These are phyloP conservation scores for Sphecodes monilicornis DNA, from an alignment of 2,888 invertebrate species.

Conservation along the genomic window DNA sequence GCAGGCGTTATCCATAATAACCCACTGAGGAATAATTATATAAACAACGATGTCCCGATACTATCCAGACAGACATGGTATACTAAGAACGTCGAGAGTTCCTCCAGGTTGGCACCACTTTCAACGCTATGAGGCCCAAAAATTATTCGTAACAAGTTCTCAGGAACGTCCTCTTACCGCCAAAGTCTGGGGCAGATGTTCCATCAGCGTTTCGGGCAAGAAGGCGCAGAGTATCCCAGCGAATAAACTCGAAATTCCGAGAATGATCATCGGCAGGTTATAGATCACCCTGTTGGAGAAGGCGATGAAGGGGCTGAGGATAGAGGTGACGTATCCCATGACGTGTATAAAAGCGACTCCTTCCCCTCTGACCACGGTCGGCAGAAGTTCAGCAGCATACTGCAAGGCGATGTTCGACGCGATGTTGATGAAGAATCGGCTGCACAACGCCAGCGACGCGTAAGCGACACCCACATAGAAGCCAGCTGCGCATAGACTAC, in stretches of 20 bases:
- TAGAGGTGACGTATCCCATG: conserved; percentile 93
- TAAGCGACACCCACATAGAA: conserved; percentile 88
- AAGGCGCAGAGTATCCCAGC: conserved; percentile 20
- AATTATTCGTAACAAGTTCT: neutral
- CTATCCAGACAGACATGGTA: too few relatives aligned
- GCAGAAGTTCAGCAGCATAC: conserved; percentile 93
- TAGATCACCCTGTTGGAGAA: conserved; percentile 90
- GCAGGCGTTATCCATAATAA: too few relatives aligned
- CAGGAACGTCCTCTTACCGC: conserved; percentile 17
- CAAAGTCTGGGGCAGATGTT: conserved; percentile 51
- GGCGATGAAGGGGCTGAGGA: conserved; percentile 92
- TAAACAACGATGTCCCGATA: too few relatives aligned
- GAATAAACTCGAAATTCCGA: conserved; percentile 88
- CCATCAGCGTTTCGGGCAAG: conserved; percentile 52
- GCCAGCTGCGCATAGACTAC: conserved; percentile 34
- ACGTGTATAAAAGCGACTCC: conserved; percentile 94
- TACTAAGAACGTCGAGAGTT: too few relatives aligned
- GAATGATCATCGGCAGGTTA: conserved; percentile 90
- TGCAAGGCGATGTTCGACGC: conserved; percentile 94
- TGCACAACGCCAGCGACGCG: conserved; percentile 90
- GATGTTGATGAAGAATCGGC: conserved; percentile 93
- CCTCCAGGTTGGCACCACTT: too few relatives aligned
- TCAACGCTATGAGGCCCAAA: too few relatives aligned
- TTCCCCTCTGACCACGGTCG: conserved; percentile 93
- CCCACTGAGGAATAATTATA: too few relatives aligned